Evolutionary conservation across 2,113 vertebrate genomes (phyloP).

Genomic region (Larimichthys crocea): DNA sequence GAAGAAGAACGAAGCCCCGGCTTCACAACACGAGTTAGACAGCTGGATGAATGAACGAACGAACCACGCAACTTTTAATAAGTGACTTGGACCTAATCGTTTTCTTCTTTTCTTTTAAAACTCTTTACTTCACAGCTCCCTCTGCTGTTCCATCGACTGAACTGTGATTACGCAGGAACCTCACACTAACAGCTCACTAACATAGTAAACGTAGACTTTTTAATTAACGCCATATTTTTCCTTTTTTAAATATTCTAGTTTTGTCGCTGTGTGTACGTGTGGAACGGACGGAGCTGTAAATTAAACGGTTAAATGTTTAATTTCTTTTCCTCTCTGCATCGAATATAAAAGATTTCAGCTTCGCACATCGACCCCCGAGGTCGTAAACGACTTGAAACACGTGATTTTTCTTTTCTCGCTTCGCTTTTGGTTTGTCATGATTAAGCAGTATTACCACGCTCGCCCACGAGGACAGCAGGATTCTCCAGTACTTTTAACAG

Average conservation of each 20-base stretch:
- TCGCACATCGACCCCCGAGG: not conserved
- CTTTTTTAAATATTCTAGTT: not conserved
- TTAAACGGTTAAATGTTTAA: not conserved
- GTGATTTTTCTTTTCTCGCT: slow-evolving; percentile 31
- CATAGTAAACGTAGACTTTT: not conserved
- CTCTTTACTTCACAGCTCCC: slow-evolving; percentile 17
- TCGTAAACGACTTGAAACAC: slow-evolving; percentile 41
- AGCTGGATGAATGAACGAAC: slow-evolving; percentile 57
- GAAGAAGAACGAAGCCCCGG: slow-evolving; percentile 28
- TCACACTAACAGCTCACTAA: not conserved
- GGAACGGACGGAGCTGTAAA: slow-evolving; percentile 3
- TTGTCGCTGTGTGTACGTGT: slow-evolving; percentile 3
- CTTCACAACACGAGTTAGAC: slow-evolving; percentile 28
- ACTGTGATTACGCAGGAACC: slow-evolving; percentile 25
- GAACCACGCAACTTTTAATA: slow-evolving; percentile 18
- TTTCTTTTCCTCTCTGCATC: not conserved
- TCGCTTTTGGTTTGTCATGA: slow-evolving; percentile 9
- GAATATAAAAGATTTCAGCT: not conserved
- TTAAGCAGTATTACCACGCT: slow-evolving; percentile 39
- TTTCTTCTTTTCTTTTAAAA: not conserved
- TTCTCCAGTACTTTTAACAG: not conserved
- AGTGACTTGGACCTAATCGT: slow-evolving; percentile 64
- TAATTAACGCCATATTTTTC: not conserved
- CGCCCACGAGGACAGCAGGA: not conserved
- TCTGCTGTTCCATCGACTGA: not conserved